Evolutionary conservation across 2,888 invertebrate species (phyloP), one percentile per base, ranked within the genome.

Genomic region (Erpobdella octoculata): DNA sequence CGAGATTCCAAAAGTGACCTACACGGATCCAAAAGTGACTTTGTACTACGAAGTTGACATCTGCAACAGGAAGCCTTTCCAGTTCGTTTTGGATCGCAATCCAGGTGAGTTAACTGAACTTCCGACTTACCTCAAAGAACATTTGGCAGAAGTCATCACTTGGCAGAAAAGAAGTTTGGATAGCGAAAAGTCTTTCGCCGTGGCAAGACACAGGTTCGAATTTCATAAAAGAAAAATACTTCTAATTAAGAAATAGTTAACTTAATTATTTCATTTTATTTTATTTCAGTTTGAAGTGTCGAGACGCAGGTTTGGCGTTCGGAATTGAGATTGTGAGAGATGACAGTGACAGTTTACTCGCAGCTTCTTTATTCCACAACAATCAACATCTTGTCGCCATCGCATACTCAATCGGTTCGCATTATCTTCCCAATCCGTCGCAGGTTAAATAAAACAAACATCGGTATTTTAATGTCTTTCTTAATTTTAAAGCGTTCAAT

Each of bases 301-400:
- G 70, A 35, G 72, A 72, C 25, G 46, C 36, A 25, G 64, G 70
- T 28, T 38, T 73, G 48, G 65, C 71, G 3, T 73, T 71, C 18
- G 71, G 70, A 6, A 71, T 73, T 36, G 73, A 75, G 46, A 58
- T 75, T 46, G 61, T 73, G 4, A 70, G 61, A 38, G 46, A 67
- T 21, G 73, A 74, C 12, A 48, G 15, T 8, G 15, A 25, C 31
- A 71, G 71, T 31, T 59, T 73, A 6, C 35, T 33, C 25, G 74
- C 73, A 2, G 71, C 75, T 21, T 37, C 73, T 25, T 48, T 75
- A 36, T 75, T 73, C 64, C 74, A 75, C 65, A 75, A 75, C 70
- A 71, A 75, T 66, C 64, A 71, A 8, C 46, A 33, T 3, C 71
- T 75, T 25, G 75, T 75, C 37, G 58, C 69, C 18, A 59, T 71